These are phyloP conservation scores for Papilio demoleus DNA, from an alignment of 2,888 invertebrate species.

Conservation along the genomic window DNA sequence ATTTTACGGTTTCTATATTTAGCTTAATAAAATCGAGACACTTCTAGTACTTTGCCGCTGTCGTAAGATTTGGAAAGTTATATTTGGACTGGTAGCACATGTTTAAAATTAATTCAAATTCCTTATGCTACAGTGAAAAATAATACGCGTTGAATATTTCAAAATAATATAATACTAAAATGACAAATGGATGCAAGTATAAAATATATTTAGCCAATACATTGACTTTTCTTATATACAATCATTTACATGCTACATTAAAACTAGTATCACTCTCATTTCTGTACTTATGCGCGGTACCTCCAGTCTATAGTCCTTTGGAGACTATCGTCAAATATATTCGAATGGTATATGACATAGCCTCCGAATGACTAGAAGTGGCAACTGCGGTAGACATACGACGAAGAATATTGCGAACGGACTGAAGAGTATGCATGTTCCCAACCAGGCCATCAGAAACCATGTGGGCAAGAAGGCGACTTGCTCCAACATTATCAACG, in stretches of 20 bases:
- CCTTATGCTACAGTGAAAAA: background rate
- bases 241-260: constrained; percentile 45
- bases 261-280: constrained; percentile 42
- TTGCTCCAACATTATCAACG: constrained; percentile 71
- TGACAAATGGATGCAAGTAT: constrained; percentile 8
- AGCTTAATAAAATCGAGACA: too few relatives aligned
- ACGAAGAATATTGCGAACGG: constrained; percentile 87
- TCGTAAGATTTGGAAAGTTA: background rate
- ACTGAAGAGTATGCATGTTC: constrained; percentile 85
- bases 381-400: constrained; percentile 87
- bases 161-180: constrained; percentile 19
- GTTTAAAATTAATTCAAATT: background rate
- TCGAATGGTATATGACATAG: constrained; percentile 87
- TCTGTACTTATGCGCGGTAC: constrained; percentile 42
- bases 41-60: background rate
- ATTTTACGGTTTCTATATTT: too few relatives aligned
- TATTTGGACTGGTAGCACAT: background rate
- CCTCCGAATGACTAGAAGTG: constrained; percentile 86
- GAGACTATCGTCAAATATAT: constrained; percentile 76
- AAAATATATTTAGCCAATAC: constrained; percentile 33
- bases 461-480: constrained; percentile 79
- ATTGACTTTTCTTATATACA: constrained; percentile 34
- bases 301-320: constrained; percentile 24
- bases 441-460: constrained; percentile 85
- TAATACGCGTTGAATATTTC: background rate